Evolutionary conservation across 2,113 vertebrate genomes (phyloP).

Genomic region (Oplegnathus fasciatus): DNA sequence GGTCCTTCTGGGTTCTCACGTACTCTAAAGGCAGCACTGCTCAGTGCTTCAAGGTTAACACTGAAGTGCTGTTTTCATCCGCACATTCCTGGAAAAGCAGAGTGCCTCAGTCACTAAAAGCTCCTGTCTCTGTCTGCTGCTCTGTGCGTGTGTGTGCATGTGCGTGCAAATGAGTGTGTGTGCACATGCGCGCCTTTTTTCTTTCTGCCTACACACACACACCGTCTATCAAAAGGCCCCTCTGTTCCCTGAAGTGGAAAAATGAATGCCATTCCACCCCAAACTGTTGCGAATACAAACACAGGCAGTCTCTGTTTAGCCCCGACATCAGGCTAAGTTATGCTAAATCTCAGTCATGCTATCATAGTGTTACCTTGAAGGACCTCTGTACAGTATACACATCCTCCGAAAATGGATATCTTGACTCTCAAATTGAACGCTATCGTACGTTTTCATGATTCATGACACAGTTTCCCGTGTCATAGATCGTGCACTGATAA

Average conservation of each 20-base stretch:
- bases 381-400: neutral
- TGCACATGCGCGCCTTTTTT: neutral
- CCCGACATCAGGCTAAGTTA: constrained; percentile 4
- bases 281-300: constrained; percentile 57
- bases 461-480: constrained; percentile 14
- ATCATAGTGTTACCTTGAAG: constrained; percentile 32
- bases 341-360: constrained; percentile 33
- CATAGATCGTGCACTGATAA: constrained; percentile 46
- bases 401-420: neutral
- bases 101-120: constrained; percentile 72
- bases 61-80: constrained; percentile 77
- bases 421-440: neutral
- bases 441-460: neutral
- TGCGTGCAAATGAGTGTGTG: neutral
- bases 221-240: constrained; percentile 54
- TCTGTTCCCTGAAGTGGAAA: constrained; percentile 60
- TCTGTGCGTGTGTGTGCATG: neutral
- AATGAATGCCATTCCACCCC: constrained; percentile 49
- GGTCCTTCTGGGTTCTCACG: constrained; percentile 72
- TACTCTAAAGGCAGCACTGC: constrained; percentile 67
- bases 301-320: constrained; percentile 34
- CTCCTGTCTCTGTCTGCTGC: constrained; percentile 51
- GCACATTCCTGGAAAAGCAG: constrained; percentile 63
- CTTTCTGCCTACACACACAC: constrained; percentile 45
- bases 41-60: constrained; percentile 80